Base-by-base conservation (phyloP, 2,113 vertebrate species). In the Camarhynchus parvulus region DNA sequence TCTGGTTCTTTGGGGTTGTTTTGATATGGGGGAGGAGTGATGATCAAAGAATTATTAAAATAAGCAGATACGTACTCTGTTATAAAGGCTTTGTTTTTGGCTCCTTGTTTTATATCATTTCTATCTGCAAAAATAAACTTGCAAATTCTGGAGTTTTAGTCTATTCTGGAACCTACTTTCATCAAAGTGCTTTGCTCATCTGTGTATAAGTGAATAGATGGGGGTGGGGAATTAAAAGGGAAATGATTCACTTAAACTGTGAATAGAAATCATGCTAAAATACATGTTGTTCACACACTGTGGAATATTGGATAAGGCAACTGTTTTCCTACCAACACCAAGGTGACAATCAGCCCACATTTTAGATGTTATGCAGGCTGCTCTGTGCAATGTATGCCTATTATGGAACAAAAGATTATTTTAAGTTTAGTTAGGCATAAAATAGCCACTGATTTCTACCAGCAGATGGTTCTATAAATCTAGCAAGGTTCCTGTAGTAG, bases 181-280 rank as follows among this genome's bases (percentile, higher is more conserved):
- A 90, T 95, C 58, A 77, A 92, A 94, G 72, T 80, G 66, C 67
- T 94, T 92, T 92, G 79, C 69, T 92, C 44, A 94, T 93, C 75
- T 96, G 89, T 84, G 35, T 94, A 84, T 83, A 95, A 93, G 95
- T 96, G 69, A 97, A 86, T 74, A 97, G 76, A n/a, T 87, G 85
- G 61, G 93, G 61, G 73, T 89, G 75, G 75, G 77, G 92, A 97
- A 73, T 86, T 91, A 88, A 93, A 95, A 89, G 62, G 72, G 74
- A 81, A 91, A 78, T 96, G 67, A 84, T 89, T 94, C 84, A 96
- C 87, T 92, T 94, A 90, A 91, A 68, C 55, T 89, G 53, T 95
- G 72, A 87, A 89, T 92, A 87, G 70, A 78, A 89, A 55, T 67
- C 12, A 66, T 67, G 83, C 87, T 91, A 86, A 95, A 76, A 92